phyloP scores from a whole-genome alignment of 2,113 vertebrate genomes.

The Corydoras maculifer region DNA sequence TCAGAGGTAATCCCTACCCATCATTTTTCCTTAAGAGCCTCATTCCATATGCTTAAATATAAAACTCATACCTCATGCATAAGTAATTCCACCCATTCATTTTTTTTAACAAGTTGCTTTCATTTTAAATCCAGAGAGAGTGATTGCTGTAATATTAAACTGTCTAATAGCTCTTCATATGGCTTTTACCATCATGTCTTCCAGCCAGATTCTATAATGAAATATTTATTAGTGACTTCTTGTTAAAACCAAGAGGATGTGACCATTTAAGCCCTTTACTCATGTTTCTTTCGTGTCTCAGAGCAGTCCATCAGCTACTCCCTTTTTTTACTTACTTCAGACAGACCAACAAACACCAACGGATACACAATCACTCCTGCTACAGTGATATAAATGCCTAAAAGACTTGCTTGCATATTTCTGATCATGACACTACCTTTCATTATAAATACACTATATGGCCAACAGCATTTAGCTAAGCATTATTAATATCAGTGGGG shows the following conservation, averaged over 20 bases:
- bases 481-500: too few relatives aligned
- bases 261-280: not conserved
- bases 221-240: not conserved
- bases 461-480: too few relatives aligned
- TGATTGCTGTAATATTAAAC: not conserved
- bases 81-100: not conserved
- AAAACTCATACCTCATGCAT: slow-evolving; percentile 5
- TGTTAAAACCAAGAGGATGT: slow-evolving; percentile 2
- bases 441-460: too few relatives aligned
- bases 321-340: not conserved
- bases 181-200: not conserved
- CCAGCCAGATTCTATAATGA: not conserved
- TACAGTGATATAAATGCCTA: not conserved
- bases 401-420: not conserved
- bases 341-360: not conserved
- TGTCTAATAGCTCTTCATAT: not conserved
- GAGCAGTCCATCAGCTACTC: not conserved
- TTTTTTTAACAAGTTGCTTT: not conserved
- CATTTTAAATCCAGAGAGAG: not conserved
- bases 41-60: slow-evolving; percentile 5
- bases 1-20: not conserved
- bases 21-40: not conserved
- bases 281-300: not conserved
- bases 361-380: not conserved
- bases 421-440: too few relatives aligned